Evolutionary conservation across 2,888 invertebrate genomes (phyloP), one percentile per base, ranked within the genome.

Genomic region (Leptopilina drosophilae): DNA sequence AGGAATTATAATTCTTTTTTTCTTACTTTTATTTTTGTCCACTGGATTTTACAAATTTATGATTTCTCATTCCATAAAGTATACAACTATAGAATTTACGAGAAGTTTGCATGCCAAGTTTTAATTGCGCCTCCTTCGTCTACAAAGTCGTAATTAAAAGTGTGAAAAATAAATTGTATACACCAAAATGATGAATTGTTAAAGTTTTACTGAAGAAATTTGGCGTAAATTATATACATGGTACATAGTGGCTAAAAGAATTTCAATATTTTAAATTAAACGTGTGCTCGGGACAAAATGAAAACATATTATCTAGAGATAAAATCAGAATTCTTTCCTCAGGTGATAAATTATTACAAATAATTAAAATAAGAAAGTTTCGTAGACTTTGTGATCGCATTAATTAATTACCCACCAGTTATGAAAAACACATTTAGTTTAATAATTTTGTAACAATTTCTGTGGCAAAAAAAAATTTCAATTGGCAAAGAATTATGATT

Each of bases 81-180:
- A 46, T 49, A 5, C 20, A 49, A 49, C 49, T 53, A 49, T 49
- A 67, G 11, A 73, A 73, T 73, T 73, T 33, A 56, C 56, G 69
- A 56, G 69, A 26, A 26, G 26, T 14, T 69, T 20, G 69, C 53
- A 69, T 69, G 53, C 53, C 53, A 69, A 53, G 53, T 56, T 69
- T 53, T 53, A 69, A 33, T 73, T 73, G 56, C 69, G 20, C 33
- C 53, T 73, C 69, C 33, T 56, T 26, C 56, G 8, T 53, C 69
- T 56, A 73, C 33, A 73, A 73, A 56, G 49, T 14, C 8, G 56
- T 73, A 73, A 73, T 56, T 73, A 73, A 73, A 42, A 73, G 4
- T 73, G 53, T 73, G 33, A 56, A 73, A 56, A 73, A 56, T 56
- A 73, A 53, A 73, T 73, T 73, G n/a, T 66, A 42, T 12, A 49